These are phyloP conservation scores for Rhinogobius similis DNA, from an alignment of 2,113 vertebrate genomes.

Conservation along the genomic window DNA sequence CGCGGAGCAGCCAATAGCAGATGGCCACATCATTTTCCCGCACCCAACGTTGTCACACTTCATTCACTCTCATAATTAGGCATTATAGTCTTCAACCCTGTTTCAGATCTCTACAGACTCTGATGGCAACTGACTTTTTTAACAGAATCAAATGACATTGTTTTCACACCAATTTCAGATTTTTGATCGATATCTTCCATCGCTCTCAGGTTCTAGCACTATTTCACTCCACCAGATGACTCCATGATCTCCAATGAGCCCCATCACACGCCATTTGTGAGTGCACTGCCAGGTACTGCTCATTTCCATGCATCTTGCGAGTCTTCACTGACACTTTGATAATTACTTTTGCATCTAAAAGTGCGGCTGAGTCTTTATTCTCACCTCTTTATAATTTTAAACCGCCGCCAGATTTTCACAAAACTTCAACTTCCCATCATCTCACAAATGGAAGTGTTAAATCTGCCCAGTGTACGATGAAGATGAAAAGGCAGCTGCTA, in stretches of 20 bases:
- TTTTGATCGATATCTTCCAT: background rate
- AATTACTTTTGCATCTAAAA: background rate
- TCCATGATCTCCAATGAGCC: slow-evolving; percentile 23
- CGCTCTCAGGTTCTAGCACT: background rate
- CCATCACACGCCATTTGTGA: slow-evolving; percentile 7
- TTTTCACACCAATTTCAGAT: background rate
- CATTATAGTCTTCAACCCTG: background rate
- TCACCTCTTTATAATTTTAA: slow-evolving; percentile 15
- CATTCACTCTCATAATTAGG: slow-evolving; percentile 11
- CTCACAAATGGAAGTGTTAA: slow-evolving; percentile 16
- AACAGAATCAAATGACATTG: background rate
- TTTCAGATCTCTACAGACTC: background rate
- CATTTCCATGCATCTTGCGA: slow-evolving; percentile 11
- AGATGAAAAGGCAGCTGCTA: slow-evolving; percentile 19
- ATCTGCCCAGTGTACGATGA: slow-evolving; percentile 28
- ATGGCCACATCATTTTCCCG: slow-evolving; percentile 1
- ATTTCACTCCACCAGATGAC: slow-evolving; percentile 14
- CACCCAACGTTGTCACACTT: background rate
- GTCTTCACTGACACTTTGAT: slow-evolving; percentile 1
- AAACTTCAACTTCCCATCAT: slow-evolving; percentile 15
- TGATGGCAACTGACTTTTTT: background rate
- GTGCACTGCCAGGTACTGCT: slow-evolving; percentile 6
- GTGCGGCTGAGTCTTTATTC: background rate
- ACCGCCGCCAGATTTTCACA: slow-evolving; percentile 12
- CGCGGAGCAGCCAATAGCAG: slow-evolving; percentile 17